phyloP scores from a whole-genome alignment of 2,113 vertebrate species.

The Mystacornis crossleyi region DNA sequence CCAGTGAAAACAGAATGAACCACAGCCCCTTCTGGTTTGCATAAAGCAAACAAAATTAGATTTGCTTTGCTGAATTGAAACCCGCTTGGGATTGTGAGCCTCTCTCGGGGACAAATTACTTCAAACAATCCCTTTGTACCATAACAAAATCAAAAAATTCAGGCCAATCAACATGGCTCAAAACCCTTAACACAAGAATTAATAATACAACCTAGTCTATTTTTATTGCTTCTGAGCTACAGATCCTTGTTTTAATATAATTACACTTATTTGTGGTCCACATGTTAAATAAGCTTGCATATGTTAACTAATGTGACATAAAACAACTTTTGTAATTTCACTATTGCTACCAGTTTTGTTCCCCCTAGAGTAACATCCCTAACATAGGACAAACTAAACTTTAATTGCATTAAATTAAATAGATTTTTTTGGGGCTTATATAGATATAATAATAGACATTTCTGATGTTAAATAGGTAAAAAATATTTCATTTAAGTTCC shows the following conservation, averaged over 20 bases:
- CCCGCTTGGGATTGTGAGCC: conserved; percentile 95
- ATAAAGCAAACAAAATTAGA: conserved; percentile 99
- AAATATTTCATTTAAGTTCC: conserved; percentile 53
- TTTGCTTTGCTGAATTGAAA: conserved; percentile 99
- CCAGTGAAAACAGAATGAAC: conserved; percentile 97
- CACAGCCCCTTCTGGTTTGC: conserved; percentile 96
- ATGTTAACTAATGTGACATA: conserved; percentile 82
- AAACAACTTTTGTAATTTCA: conserved; percentile 82
- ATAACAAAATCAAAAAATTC: conserved; percentile 97
- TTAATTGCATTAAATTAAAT: conserved; percentile 76
- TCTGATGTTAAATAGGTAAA: conserved; percentile 50
- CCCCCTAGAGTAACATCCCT: conserved; percentile 70
- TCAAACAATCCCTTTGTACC: conserved; percentile 99
- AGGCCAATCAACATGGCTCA: conserved; percentile 96
- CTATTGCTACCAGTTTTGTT: conserved; percentile 75
- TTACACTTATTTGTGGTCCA: conserved; percentile 84
- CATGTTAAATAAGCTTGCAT: conserved; percentile 85
- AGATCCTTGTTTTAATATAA: conserved; percentile 84
- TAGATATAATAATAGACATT: conserved; percentile 58
- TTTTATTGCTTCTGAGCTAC: conserved; percentile 90
- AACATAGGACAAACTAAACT: conserved; percentile 73
- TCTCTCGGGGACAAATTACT: conserved; percentile 99
- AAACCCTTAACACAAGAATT: conserved; percentile 98
- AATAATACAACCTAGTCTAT: conserved; percentile 94
- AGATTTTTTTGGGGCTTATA: conserved; percentile 48